Conservation (phyloP, 2,888 invertebrate species). For the Parnassius smintheus region DNA sequence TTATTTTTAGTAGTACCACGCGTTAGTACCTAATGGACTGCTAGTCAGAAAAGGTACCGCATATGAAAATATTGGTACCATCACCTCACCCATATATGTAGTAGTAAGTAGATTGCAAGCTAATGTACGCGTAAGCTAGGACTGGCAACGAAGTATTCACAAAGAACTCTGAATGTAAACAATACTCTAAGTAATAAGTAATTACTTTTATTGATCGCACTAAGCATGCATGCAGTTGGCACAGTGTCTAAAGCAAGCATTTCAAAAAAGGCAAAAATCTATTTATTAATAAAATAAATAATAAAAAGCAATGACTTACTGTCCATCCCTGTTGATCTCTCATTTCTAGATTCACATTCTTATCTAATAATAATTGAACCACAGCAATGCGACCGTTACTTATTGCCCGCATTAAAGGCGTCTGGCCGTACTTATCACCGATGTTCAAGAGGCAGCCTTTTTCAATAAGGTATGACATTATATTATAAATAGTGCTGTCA, state of each 20-base stretch:
- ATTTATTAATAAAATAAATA: too few species aligned
- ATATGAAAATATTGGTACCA: too few species aligned
- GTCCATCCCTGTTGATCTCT: constrained; percentile 83
- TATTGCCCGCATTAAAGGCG: constrained; percentile 84
- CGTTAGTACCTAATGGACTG: too few species aligned
- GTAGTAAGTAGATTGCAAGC: too few species aligned
- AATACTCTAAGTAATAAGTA: constrained; percentile 18
- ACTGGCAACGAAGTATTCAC: too few species aligned
- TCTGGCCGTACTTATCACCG: constrained; percentile 81
- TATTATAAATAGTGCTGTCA: constrained; percentile 62
- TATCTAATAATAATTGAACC: constrained; percentile 76
- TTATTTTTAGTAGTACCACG: too few species aligned
- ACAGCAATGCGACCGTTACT: constrained; percentile 74
- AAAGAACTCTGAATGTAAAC: not conserved
- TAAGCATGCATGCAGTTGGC: too few species aligned
- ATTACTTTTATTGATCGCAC: not conserved
- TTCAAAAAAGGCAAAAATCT: not conserved
- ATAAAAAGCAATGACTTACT: constrained; percentile 57
- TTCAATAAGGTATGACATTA: constrained; percentile 74
- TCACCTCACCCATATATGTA: too few species aligned
- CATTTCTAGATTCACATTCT: constrained; percentile 77
- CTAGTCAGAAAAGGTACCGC: too few species aligned
- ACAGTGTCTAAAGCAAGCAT: not conserved
- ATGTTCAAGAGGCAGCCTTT: constrained; percentile 77
- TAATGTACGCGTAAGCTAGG: too few species aligned